A percentile compares a stretch with the other conserved stretches of the same genome.
These are phyloP conservation scores for Bradypus variegatus DNA, from an alignment of 2,797 vertebrate genomes.

Conservation along the genomic window DNA sequence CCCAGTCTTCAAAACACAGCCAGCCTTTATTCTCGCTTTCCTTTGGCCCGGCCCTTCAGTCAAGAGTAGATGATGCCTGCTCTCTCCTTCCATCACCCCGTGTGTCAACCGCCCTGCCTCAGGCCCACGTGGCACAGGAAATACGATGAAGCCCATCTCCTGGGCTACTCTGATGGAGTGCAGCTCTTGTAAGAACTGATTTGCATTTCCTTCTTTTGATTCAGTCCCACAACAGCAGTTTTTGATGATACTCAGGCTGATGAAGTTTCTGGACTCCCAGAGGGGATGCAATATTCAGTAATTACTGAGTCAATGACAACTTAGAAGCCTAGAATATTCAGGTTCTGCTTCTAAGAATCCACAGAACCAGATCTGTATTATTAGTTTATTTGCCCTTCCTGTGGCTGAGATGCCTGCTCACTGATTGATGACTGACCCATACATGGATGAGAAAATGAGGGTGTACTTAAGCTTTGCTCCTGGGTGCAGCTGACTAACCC, in stretches of 20 bases:
- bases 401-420: neutral
- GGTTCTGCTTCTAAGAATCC: neutral
- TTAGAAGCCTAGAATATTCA: neutral
- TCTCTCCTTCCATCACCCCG: neutral
- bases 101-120: neutral
- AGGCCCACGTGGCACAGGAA: neutral
- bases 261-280: neutral
- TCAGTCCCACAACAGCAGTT: neutral
- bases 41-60: neutral
- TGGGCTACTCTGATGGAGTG: neutral
- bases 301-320: neutral
- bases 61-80: neutral
- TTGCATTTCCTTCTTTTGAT: neutral
- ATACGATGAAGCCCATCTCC: neutral
- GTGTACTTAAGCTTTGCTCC: neutral
- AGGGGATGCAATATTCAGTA: too few relatives aligned
- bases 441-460: accelerated
- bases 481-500: too few relatives aligned
- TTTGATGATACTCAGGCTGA: neutral
- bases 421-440: too few relatives aligned
- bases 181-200: neutral
- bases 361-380: neutral
- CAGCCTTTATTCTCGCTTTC: neutral
- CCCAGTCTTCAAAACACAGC: neutral
- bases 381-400: neutral